Evolutionary conservation across 2,888 invertebrate species (phyloP).

Genomic region (Lasioglossum malachurum): DNA sequence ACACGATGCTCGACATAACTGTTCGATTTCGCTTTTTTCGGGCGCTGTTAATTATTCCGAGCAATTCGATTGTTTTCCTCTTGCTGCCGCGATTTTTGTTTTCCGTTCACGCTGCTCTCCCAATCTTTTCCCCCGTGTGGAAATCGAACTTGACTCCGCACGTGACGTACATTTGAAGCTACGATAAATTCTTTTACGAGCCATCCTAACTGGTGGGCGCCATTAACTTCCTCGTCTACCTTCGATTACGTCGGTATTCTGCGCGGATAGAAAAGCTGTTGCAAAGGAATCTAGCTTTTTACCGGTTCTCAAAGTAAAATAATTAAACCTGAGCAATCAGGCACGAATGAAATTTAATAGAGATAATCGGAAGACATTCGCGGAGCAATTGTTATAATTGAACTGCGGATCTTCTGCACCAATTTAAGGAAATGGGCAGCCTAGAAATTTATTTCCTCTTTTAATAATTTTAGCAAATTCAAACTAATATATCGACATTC

Average conservation of each 20-base stretch:
- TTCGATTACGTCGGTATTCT: constrained; percentile 69
- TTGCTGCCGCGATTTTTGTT: constrained; percentile 8
- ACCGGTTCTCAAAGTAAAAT: constrained; percentile 10
- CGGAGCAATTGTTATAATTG: neutral
- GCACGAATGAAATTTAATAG: constrained; percentile 40
- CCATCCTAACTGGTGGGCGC: constrained; percentile 47
- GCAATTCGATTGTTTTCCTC: constrained; percentile 1
- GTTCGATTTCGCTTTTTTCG: neutral
- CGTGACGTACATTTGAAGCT: constrained; percentile 71
- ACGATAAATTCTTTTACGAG: constrained; percentile 73
- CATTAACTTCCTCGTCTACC: constrained; percentile 70
- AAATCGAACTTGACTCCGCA: constrained; percentile 64
- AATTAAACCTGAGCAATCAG: constrained; percentile 43
- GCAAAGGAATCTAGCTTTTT: constrained; percentile 28
- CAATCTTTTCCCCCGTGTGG: constrained; percentile 28
- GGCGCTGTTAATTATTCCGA: constrained; percentile 31
- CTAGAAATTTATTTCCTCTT: neutral
- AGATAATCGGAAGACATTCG: constrained; percentile 30
- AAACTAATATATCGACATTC: neutral
- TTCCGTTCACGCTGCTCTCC: neutral
- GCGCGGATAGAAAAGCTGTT: constrained; percentile 56
- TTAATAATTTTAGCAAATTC: too few relatives aligned
- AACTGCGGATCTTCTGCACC: neutral
- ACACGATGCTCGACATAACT: neutral
- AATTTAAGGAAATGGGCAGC: neutral